Percentiles rank a stretch among this genome's conserved stretches.
Evolutionary conservation across 2,888 invertebrate species (phyloP).

Genomic region (Vannuccia rotundouncinata): DNA sequence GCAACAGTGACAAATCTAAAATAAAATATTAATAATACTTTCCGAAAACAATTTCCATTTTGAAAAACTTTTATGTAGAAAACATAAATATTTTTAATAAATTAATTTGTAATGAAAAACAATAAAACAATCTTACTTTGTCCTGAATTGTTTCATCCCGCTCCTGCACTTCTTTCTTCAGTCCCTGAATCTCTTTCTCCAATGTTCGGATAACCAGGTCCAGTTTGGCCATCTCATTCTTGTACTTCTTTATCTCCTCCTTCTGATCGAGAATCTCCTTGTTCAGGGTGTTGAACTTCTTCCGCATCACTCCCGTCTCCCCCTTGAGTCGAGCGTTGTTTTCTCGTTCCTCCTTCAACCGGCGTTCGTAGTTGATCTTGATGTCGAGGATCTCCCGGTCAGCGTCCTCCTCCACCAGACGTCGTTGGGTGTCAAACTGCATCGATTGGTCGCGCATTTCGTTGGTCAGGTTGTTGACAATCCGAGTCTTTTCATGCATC

Average conservation of each 20-base stretch:
- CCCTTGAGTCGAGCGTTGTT: slow-evolving; percentile 71
- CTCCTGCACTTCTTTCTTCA: slow-evolving; percentile 76
- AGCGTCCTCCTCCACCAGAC: slow-evolving; percentile 75
- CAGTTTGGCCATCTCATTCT: slow-evolving; percentile 68
- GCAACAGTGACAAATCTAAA: no score
- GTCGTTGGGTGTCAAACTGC: slow-evolving; percentile 70
- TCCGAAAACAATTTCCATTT: no score
- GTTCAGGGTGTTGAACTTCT: slow-evolving; percentile 59
- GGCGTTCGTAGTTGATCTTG: slow-evolving; percentile 66
- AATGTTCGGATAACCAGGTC: slow-evolving; percentile 67
- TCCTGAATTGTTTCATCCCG: slow-evolving; percentile 75
- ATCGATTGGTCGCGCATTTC: slow-evolving; percentile 64
- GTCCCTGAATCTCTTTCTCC: slow-evolving; percentile 70
- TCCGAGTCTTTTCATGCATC: slow-evolving; percentile 61
- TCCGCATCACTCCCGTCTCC: slow-evolving; percentile 75
- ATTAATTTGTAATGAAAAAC: no score
- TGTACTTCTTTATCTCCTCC: slow-evolving; percentile 59
- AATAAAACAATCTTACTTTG: no score
- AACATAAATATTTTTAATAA: no score
- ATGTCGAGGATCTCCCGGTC: slow-evolving; percentile 74
- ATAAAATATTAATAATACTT: no score
- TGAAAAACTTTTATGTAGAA: no score
- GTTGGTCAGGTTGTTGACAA: slow-evolving; percentile 61
- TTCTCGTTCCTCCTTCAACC: slow-evolving; percentile 69
- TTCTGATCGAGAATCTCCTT: slow-evolving; percentile 58